phyloP scores from a whole-genome alignment of 2,113 vertebrate species.

The Rhadina sibilatrix region DNA sequence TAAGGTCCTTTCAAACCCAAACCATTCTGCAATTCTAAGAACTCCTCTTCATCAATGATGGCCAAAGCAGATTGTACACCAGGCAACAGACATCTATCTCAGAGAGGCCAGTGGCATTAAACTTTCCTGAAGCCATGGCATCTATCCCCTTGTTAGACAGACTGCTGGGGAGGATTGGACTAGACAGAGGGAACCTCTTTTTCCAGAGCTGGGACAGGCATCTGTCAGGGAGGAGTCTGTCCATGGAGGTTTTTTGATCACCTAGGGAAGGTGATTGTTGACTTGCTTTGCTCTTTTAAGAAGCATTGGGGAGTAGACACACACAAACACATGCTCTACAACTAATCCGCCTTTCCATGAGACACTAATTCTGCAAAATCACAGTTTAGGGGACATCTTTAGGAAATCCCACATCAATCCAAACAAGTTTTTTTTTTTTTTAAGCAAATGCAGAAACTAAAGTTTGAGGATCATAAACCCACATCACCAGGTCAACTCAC shows the following conservation, averaged over 20 bases:
- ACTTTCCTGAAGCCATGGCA: not conserved
- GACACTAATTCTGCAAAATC: not conserved
- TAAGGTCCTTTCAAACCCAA: not conserved
- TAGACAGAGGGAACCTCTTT: not conserved
- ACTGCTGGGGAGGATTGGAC: not conserved
- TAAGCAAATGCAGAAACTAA: not conserved
- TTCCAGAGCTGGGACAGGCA: not conserved
- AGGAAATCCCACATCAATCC: not conserved
- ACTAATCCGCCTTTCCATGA: not conserved
- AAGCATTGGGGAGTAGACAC: not conserved
- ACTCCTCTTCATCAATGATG: not conserved
- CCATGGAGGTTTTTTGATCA: not conserved
- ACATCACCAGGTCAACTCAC: not conserved
- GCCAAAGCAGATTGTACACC: not conserved
- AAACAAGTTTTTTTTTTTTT: not conserved
- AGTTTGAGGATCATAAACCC: not conserved
- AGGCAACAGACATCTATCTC: not conserved
- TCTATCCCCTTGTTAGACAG: not conserved
- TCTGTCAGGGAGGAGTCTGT: not conserved
- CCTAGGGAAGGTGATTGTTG: not conserved
- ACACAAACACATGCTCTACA: not conserved
- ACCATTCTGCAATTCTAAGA: not conserved
- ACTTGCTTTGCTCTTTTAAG: not conserved
- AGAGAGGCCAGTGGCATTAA: not conserved
- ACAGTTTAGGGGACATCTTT: not conserved